Evolutionary conservation across 2,113 vertebrate genomes (phyloP), one percentile per base, ranked within the genome.

Genomic region (Anhinga anhinga): DNA sequence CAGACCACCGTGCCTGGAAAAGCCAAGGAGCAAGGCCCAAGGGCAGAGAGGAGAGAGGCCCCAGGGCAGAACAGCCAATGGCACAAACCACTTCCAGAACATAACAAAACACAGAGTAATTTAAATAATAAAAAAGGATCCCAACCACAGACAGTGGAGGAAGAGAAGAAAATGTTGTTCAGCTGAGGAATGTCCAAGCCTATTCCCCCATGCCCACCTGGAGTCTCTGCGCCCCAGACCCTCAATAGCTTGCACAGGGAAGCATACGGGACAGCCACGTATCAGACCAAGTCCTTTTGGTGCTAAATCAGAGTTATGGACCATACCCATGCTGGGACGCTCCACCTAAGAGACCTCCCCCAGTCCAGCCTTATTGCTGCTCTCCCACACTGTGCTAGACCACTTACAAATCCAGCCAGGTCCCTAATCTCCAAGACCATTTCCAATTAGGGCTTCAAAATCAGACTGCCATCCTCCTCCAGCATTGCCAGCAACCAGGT

Each of bases 101-200:
- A 40, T 11, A 88, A 62, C 42, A 90, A 77, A 95, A 86, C 91
- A 56, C 27, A 38, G 30, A 27, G 30, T 44, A 13, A 91, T 87
- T 93, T 78, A 74, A 94, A 92, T 82, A 89, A 95, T 78, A 93
- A 91, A 83, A 91, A 91, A 59, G 26, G 38, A 93, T 91, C 70
- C 81, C 66, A 58, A 36, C 29, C 20, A 66, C 13, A 70, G 81
- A 42, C 58, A 50, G 52, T 3, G 15, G 26, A 96, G 49, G 49
- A 94, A 82, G 55, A 86, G 26, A 49, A 40, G 20, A 52, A 74
- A 61, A 58, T 8, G 19, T 25, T 44, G 17, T 66, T 81, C 82
- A 73, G 53, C 67, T 82, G 77, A 82, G 26, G 45, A 15, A 47
- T 29, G 50, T 50, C 90, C 91, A 72, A 76, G 21, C 49, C 13